Base-by-base conservation (phyloP, 2,113 vertebrate genomes). In the Nematolebias whitei region DNA sequence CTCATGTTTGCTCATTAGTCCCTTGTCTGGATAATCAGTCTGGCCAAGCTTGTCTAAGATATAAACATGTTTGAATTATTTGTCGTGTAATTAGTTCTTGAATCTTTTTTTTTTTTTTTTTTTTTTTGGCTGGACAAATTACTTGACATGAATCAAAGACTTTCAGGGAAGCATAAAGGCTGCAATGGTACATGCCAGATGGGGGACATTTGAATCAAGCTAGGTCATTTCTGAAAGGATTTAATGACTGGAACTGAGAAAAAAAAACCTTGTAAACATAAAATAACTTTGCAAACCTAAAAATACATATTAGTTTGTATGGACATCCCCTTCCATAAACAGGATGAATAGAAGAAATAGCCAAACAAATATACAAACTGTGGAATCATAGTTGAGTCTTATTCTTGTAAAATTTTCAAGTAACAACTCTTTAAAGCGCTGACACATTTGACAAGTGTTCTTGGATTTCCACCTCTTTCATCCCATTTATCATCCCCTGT, bases 41-140 rank as follows among this genome's bases (percentile, higher is more conserved):
- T 94, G 91, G 92, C 88, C 91, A 90, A 89, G 89, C 92, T 92
- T 91, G 93, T 93, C 94, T 94, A 90, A 94, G 92, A 95, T 96
- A 92, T 94, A 93, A 96, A 94, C 93, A 94, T 90, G 89, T 92
- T 95, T 94, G 94, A 32, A 95, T 97, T 95, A 95, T 95, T 95
- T 95, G 93, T 94, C 92, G 91, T 93, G 92, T 95, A 96, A 95
- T 95, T 94, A 95, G 94, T 93, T 94, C 88, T 92, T 92, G 90
- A 93, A 93, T 92, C 88, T 89, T 90, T 93, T n/a, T n/a, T n/a
- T n/a, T n/a, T n/a, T n/a, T n/a, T n/a, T n/a, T n/a, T n/a, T 94
- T 93, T 94, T 93, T 94, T 93, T 94, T 93, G 90, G 76, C 83
- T 78, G 77, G 81, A 83, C 89, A 91, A 88, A 92, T 91, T 93